These are phyloP conservation scores for Cygnus atratus DNA, from an alignment of 2,113 vertebrate species.

Conservation along the genomic window DNA sequence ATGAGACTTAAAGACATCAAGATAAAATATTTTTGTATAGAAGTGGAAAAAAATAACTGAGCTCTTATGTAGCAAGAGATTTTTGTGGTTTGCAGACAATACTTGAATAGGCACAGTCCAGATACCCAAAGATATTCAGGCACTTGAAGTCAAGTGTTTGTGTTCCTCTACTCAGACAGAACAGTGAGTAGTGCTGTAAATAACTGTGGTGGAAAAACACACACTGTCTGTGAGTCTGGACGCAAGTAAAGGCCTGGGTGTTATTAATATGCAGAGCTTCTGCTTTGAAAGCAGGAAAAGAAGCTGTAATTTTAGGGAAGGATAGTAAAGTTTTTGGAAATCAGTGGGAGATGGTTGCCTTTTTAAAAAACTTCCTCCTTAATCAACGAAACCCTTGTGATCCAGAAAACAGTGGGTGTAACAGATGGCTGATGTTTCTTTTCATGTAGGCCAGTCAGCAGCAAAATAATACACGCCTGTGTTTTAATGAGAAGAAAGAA, in stretches of 20 bases:
- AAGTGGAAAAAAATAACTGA: background rate
- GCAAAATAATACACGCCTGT: background rate
- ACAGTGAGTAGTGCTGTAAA: background rate
- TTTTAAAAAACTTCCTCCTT: constrained; percentile 12
- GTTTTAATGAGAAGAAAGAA: constrained; percentile 10
- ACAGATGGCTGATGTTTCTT: constrained; percentile 58
- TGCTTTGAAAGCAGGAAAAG: background rate
- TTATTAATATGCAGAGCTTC: background rate
- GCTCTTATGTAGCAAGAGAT: background rate
- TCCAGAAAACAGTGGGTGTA: constrained; percentile 23
- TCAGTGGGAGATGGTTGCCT: background rate
- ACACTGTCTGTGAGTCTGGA: rapidly evolving
- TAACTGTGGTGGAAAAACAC: background rate
- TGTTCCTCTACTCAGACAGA: background rate
- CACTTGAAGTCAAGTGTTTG: background rate
- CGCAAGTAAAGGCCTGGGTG: background rate
- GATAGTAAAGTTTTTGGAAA: background rate
- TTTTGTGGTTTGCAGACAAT: background rate
- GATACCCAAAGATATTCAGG: background rate
- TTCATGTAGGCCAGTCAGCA: background rate
- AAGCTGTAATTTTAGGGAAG: background rate
- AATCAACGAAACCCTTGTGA: constrained; percentile 25
- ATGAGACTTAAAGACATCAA: background rate
- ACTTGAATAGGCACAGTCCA: background rate
- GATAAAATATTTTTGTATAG: background rate